Evolutionary conservation across 1,140 invertebrate genomes (phyloP).

Genomic region (Globodera rostochiensis): DNA sequence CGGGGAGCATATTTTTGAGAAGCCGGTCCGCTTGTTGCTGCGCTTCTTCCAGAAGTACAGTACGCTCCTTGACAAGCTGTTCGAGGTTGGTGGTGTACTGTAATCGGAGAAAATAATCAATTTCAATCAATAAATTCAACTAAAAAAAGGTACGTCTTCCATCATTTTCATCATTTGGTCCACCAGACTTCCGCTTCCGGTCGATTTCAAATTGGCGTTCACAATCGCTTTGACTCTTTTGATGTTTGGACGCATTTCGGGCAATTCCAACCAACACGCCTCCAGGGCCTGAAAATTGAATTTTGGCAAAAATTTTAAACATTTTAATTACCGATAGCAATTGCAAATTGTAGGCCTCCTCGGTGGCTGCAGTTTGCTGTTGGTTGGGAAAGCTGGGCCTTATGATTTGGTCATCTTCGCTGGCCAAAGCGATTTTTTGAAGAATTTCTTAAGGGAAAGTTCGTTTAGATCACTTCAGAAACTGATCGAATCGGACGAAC

Average conservation of each 20-base stretch:
- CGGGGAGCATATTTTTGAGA: slow-evolving; percentile 64
- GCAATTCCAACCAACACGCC: slow-evolving; percentile 64
- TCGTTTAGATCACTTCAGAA: not conserved
- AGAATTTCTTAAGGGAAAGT: slow-evolving; percentile 51
- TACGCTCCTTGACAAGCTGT: slow-evolving; percentile 62
- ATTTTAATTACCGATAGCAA: slow-evolving; percentile 53
- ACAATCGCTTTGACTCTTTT: slow-evolving; percentile 62
- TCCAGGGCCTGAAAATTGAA: slow-evolving; percentile 42
- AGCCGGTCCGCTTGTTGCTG: slow-evolving; percentile 65
- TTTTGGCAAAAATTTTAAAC: not conserved
- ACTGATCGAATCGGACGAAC: slow-evolving; percentile 24
- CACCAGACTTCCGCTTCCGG: slow-evolving; percentile 59
- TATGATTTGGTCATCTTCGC: slow-evolving; percentile 62
- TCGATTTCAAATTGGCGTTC: slow-evolving; percentile 63
- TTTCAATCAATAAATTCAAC: slow-evolving; percentile 22
- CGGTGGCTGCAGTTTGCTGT: slow-evolving; percentile 32
- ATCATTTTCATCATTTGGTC: slow-evolving; percentile 66
- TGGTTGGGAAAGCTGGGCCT: slow-evolving; percentile 60
- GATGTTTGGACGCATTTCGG: slow-evolving; percentile 64
- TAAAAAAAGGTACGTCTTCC: slow-evolving; percentile 55
- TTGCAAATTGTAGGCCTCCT: slow-evolving; percentile 59
- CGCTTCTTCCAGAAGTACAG: slow-evolving; percentile 61
- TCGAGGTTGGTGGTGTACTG: slow-evolving; percentile 63
- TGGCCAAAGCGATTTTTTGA: slow-evolving; percentile 60
- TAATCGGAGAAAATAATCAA: slow-evolving; percentile 14